Conservation (phyloP, 2,888 invertebrate genomes). For the Amiota mariae region DNA sequence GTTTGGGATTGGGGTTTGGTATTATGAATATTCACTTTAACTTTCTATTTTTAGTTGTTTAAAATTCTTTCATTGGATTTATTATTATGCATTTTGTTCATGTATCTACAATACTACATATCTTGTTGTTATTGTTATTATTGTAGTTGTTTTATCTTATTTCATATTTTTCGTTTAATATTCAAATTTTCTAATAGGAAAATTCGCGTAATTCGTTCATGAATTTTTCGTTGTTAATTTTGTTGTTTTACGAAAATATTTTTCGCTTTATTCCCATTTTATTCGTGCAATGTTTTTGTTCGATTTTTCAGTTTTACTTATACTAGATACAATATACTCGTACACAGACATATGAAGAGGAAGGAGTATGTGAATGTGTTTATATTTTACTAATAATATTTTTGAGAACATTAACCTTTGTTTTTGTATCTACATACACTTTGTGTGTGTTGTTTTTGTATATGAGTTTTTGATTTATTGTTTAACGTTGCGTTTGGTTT, state of each 20-base stretch:
- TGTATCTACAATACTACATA: no score
- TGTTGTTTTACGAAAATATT: conserved; percentile 6
- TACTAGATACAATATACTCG: no score
- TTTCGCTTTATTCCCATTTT: conserved; percentile 25
- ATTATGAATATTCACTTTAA: no score
- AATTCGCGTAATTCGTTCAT: conserved; percentile 38
- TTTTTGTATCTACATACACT: neutral
- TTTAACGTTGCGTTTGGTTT: conserved; percentile 23
- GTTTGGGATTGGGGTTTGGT: no score
- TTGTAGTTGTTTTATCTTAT: conserved; percentile 21
- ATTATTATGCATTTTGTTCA: no score
- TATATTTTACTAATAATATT: conserved; percentile 27
- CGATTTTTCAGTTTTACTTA: neutral
- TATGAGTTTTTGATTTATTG: conserved; percentile 22
- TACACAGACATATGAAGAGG: no score
- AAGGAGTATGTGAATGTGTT: no score
- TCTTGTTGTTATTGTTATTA: neutral
- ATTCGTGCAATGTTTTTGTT: conserved; percentile 34
- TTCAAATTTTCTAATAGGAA: conserved; percentile 25
- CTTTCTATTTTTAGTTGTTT: no score
- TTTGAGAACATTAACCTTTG: conserved; percentile 43
- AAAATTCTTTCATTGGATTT: no score
- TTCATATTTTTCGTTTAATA: neutral
- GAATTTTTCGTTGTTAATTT: conserved; percentile 8
- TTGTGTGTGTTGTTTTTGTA: conserved; percentile 28